Percentiles rank a stretch among this genome's conserved stretches.
phyloP scores from a whole-genome alignment of 2,888 invertebrate species.

The Galeruca laticollis region DNA sequence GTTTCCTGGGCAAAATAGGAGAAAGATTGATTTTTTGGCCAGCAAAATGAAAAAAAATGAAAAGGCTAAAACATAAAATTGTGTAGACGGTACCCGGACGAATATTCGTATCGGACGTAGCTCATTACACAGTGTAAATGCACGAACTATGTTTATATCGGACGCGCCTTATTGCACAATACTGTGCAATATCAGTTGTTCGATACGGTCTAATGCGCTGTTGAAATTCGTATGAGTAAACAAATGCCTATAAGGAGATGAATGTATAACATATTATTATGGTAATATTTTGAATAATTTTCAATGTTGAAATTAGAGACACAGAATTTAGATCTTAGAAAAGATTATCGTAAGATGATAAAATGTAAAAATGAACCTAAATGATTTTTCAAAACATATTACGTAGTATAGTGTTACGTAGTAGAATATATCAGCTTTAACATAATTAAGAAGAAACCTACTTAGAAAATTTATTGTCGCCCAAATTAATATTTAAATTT shows the following conservation, averaged over 20 bases:
- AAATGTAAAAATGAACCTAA: background rate
- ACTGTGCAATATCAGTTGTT: constrained; percentile 18
- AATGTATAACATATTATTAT: constrained; percentile 1
- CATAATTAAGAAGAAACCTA: too few relatives aligned
- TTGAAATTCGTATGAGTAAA: background rate
- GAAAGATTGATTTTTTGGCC: too few relatives aligned
- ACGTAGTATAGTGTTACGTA: constrained; percentile 24
- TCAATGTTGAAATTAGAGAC: too few relatives aligned
- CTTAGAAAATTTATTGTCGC: too few relatives aligned
- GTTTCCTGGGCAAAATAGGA: too few relatives aligned
- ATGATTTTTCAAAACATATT: constrained; percentile 15
- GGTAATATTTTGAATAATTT: background rate
- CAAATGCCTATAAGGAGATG: background rate
- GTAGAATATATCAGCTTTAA: constrained; percentile 15
- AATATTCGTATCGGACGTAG: constrained; percentile 6
- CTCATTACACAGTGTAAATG: constrained; percentile 4
- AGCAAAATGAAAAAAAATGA: too few relatives aligned
- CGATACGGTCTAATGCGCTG: too few relatives aligned
- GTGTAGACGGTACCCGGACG: too few relatives aligned
- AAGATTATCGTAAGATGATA: too few relatives aligned
- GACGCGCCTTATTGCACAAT: constrained; percentile 23
- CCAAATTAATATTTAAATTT: too few relatives aligned
- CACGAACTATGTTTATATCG: background rate
- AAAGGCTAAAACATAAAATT: too few relatives aligned
- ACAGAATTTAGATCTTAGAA: too few relatives aligned